Evolutionary conservation across 2,113 vertebrate genomes (phyloP), one percentile per base, ranked within the genome.

Genomic region (Megaceryle maxima): DNA sequence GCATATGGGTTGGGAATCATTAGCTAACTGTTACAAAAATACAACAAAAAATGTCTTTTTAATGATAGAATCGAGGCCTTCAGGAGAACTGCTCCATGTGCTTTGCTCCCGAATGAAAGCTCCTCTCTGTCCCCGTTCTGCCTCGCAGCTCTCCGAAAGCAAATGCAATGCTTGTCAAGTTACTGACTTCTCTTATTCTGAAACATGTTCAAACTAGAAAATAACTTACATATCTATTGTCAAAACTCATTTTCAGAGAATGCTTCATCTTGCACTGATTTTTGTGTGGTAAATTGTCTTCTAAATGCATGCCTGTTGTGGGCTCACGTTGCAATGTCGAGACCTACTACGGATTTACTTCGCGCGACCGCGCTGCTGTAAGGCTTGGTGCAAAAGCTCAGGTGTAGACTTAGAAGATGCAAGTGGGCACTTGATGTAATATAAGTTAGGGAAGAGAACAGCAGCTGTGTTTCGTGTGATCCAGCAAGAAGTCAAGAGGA

Each of bases 1-100:
- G 72, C 96, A 96, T 97, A 95, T 96, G 97, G 88, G 78, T 68
- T 90, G 91, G 83, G 80, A 93, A 96, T 95, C 88, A 88, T 96
- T 84, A 96, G 81, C 62, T 84, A 80, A 91, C 90, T 88, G 83
- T 93, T 86, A 92, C 63, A 73, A 87, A 96, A 97, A 93, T 70
- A 77, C 50, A 76, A 81, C 72, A 51, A 88, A 46, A 91, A 92
- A 86, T 33, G 20, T 76, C 10, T 80, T 92, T 92, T 63, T 83
- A 84, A 74, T 77, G 73, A 35, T 22, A 80, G 63, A 83, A 66
- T 29, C 0, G 1, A 74, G 78, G 63, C 26, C 68, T 93, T 88
- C 44, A 66, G 76, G 33, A 87, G 55, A 48, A 72, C 8, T 46
- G 55, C 26, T 83, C 41, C 56, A 7, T 24, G 73, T 74, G 33